Percentiles rank a stretch among this genome's conserved stretches.
phyloP scores from a whole-genome alignment of 2,888 invertebrate species.

The Pemphredon lugubris region DNA sequence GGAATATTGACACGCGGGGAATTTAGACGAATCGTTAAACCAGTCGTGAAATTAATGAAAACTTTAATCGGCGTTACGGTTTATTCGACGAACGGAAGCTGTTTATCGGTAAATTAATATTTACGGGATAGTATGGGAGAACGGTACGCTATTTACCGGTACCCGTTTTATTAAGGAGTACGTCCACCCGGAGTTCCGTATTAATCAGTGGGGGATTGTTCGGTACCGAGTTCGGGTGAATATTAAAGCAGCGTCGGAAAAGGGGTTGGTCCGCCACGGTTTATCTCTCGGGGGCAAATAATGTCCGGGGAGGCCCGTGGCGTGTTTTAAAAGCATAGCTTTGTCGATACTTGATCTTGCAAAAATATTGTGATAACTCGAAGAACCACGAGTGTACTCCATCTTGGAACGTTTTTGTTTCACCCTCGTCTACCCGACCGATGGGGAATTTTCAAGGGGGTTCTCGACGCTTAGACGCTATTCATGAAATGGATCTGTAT shows the following conservation, averaged over 20 bases:
- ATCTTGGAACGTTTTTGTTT: slow-evolving; percentile 52
- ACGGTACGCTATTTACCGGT: background rate
- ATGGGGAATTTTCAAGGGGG: slow-evolving; percentile 29
- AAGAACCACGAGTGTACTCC: slow-evolving; percentile 55
- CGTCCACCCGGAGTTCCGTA: slow-evolving; percentile 41
- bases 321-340: slow-evolving; percentile 53
- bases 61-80: too few relatives aligned
- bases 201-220: slow-evolving; percentile 74
- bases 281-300: slow-evolving; percentile 56
- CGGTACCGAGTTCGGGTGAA: slow-evolving; percentile 67
- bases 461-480: background rate
- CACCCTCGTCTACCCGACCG: slow-evolving; percentile 33
- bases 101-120: background rate
- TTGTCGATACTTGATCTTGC: slow-evolving; percentile 50
- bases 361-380: slow-evolving; percentile 71
- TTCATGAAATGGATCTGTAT: slow-evolving; percentile 17
- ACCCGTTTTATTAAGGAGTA: slow-evolving; percentile 9
- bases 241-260: slow-evolving; percentile 71
- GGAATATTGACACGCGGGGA: too few relatives aligned
- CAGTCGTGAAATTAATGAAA: too few relatives aligned
- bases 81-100: too few relatives aligned
- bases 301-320: slow-evolving; percentile 12
- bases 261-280: slow-evolving; percentile 67
- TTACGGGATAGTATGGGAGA: background rate
- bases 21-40: too few relatives aligned